Percentiles rank a stretch among this genome's conserved stretches.
These are phyloP conservation scores for Dryobotodes eremita DNA, from an alignment of 2,888 invertebrate genomes.

Conservation along the genomic window DNA sequence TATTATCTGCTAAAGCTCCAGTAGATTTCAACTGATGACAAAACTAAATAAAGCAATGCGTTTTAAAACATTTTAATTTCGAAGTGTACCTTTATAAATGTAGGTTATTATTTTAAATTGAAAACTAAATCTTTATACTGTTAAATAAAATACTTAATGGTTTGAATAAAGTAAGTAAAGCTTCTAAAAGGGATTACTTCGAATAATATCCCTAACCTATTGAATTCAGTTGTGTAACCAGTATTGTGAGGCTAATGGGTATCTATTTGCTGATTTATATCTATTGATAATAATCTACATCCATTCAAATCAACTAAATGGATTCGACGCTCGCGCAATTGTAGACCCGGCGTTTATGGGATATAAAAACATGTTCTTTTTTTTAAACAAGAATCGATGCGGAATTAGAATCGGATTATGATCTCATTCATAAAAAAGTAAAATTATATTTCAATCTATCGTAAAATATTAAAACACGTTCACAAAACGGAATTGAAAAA, in stretches of 20 bases:
- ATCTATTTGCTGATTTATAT: constrained; percentile 85
- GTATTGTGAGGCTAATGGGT: constrained; percentile 80
- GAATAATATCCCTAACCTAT: constrained; percentile 70
- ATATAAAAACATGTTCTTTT: constrained; percentile 72
- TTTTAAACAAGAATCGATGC: constrained; percentile 68
- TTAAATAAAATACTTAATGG: constrained; percentile 63
- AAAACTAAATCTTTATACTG: constrained; percentile 68
- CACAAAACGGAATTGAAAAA: constrained; percentile 74
- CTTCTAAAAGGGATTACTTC: constrained; percentile 60
- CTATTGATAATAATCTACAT: constrained; percentile 82
- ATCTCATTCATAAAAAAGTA: constrained; percentile 66
- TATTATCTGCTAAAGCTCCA: constrained; percentile 55
- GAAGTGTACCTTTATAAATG: constrained; percentile 85
- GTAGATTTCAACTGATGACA: constrained; percentile 41
- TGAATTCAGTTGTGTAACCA: constrained; percentile 75
- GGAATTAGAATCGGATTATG: constrained; percentile 75
- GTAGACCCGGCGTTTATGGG: constrained; percentile 75
- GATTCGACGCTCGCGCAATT: constrained; percentile 78
- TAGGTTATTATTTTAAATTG: constrained; percentile 77
- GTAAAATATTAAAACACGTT: constrained; percentile 68
- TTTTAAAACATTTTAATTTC: constrained; percentile 87
- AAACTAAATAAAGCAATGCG: constrained; percentile 64
- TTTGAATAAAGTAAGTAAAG: constrained; percentile 55
- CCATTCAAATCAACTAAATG: constrained; percentile 82
- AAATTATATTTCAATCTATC: constrained; percentile 58